A percentile compares a stretch with the other conserved stretches of the same genome.
Conservation (phyloP, 2,113 vertebrate species). For the Nothoprocta pentlandii region DNA sequence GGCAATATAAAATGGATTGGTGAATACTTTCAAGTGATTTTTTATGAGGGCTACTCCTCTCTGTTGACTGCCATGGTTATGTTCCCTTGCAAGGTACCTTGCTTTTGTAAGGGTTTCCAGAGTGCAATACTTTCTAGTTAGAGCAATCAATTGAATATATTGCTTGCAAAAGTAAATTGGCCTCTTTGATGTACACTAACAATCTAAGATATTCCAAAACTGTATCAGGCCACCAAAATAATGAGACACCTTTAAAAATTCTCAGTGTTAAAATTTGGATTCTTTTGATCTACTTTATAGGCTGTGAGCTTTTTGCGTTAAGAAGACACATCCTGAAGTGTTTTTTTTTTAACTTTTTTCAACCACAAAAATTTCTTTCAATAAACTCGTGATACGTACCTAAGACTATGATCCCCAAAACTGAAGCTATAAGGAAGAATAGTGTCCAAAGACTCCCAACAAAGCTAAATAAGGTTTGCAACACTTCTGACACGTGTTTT, state of each 20-base stretch:
- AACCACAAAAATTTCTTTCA: not conserved
- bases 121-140: conserved; percentile 5
- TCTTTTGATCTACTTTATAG: not conserved
- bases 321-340: not conserved
- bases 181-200: not conserved
- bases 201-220: conserved; percentile 32
- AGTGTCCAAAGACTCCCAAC: not conserved
- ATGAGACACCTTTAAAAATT: not conserved
- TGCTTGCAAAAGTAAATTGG: conserved; percentile 10
- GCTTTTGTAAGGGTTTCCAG: not conserved
- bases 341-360: not conserved
- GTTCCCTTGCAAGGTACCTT: not conserved
- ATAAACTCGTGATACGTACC: not conserved
- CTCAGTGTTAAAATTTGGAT: not conserved
- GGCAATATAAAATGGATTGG: not conserved
- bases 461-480: conserved; percentile 22
- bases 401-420: not conserved
- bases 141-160: not conserved
- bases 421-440: not conserved
- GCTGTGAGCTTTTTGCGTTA: not conserved
- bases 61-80: not conserved
- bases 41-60: not conserved
- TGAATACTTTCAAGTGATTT: not conserved
- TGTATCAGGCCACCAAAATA: not conserved
- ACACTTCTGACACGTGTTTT: not conserved